phyloP scores from a whole-genome alignment of 2,113 vertebrate species.

The Dipodomys merriami region DNA sequence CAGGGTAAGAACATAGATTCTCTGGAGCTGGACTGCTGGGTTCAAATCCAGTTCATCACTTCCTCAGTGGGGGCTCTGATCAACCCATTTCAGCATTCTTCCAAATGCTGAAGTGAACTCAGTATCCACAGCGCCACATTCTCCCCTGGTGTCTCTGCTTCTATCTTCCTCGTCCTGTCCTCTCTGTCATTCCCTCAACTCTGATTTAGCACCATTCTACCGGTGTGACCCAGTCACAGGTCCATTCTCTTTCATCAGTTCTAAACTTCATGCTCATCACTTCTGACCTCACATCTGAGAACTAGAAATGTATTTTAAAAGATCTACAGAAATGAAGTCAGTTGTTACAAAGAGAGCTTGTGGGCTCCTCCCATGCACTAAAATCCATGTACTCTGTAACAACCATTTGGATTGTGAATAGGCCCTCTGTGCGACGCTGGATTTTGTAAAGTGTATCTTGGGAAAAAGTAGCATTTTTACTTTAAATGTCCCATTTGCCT shows the following conservation, averaged over 20 bases:
- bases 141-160: neutral
- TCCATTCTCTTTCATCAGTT: neutral
- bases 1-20: neutral
- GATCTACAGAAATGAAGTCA: conserved; percentile 1
- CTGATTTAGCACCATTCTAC: neutral
- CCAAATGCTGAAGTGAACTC: neutral
- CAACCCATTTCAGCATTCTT: neutral
- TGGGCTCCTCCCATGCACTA: neutral
- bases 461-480: neutral
- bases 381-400: neutral
- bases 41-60: neutral
- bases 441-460: neutral
- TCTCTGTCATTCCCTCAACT: neutral
- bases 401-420: neutral
- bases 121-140: neutral
- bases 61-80: neutral
- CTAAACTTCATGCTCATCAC: neutral
- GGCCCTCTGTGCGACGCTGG: neutral
- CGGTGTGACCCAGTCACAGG: neutral
- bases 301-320: neutral
- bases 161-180: neutral
- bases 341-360: neutral
- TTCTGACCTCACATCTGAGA: neutral
- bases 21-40: neutral
- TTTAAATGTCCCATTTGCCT: neutral